Evolutionary conservation across 2,888 invertebrate genomes (phyloP).

Genomic region (Sinelater perroti): DNA sequence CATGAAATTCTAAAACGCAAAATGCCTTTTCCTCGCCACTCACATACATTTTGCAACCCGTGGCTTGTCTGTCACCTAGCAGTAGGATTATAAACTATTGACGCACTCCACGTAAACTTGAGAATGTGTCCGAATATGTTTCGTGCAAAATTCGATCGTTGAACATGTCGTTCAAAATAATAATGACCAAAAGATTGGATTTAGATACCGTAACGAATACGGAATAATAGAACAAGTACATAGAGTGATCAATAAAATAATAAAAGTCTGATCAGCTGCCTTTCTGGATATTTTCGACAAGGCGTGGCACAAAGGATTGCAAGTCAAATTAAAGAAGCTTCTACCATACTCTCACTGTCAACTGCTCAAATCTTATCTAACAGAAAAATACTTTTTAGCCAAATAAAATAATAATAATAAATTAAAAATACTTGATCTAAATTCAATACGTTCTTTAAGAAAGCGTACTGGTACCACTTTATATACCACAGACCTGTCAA

Average conservation of each 20-base stretch:
- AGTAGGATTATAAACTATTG: no score
- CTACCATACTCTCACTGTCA: not conserved
- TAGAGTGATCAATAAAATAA: not conserved
- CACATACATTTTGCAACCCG: no score
- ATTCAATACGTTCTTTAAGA: slow-evolving; percentile 28
- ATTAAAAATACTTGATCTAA: not conserved
- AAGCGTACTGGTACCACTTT: slow-evolving; percentile 35
- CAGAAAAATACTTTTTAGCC: slow-evolving; percentile 2
- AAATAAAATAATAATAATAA: not conserved
- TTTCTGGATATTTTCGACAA: slow-evolving; percentile 1
- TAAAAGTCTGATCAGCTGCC: not conserved
- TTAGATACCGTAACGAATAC: not conserved
- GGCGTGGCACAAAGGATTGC: not conserved
- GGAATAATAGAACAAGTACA: not conserved
- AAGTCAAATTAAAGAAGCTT: slow-evolving; percentile 6
- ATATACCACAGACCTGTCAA: slow-evolving; percentile 33
- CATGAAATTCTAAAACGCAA: no score
- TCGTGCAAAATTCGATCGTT: no score
- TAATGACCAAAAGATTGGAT: no score
- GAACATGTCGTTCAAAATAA: no score
- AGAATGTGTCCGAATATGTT: no score
- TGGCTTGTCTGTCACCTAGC: no score
- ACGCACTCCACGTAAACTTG: no score
- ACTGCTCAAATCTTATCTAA: slow-evolving; percentile 4
- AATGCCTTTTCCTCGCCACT: no score